Percentiles rank a stretch among this genome's conserved stretches.
phyloP scores from a whole-genome alignment of 2,888 invertebrate species.

The Ochropacha duplaris region DNA sequence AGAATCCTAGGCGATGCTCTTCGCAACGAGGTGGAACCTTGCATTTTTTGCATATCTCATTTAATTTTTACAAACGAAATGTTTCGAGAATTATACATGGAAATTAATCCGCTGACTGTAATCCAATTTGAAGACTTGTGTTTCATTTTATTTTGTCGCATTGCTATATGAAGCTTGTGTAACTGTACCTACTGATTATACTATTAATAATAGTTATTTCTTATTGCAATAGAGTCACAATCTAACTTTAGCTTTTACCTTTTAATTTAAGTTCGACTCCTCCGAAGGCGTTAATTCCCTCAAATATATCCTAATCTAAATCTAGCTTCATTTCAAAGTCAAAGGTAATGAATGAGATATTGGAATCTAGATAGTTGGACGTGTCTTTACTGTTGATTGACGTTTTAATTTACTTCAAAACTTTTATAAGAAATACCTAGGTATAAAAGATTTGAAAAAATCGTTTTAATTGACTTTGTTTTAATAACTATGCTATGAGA shows the following conservation, averaged over 20 bases:
- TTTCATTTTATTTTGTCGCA: too few relatives aligned
- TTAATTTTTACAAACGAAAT: background rate
- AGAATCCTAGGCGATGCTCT: background rate
- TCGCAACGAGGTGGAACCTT: background rate
- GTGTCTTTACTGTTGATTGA: background rate
- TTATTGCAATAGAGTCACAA: too few relatives aligned
- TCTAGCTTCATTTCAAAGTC: background rate
- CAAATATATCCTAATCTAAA: background rate
- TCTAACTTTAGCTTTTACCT: background rate
- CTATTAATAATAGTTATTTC: too few relatives aligned
- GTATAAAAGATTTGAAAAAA: too few relatives aligned
- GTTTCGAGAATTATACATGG: background rate
- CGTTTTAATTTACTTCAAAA: background rate
- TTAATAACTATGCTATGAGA: too few relatives aligned
- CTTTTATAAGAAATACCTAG: too few relatives aligned
- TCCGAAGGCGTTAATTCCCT: background rate
- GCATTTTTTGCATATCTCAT: background rate
- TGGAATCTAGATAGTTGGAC: background rate
- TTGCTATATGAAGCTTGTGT: background rate
- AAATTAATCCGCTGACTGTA: background rate
- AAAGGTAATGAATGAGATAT: background rate
- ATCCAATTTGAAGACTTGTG: background rate
- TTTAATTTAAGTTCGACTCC: background rate
- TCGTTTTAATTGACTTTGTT: too few relatives aligned
- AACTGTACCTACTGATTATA: background rate